These are phyloP conservation scores for Lithophane ornitopus DNA, from an alignment of 2,888 invertebrate species.

Conservation along the genomic window DNA sequence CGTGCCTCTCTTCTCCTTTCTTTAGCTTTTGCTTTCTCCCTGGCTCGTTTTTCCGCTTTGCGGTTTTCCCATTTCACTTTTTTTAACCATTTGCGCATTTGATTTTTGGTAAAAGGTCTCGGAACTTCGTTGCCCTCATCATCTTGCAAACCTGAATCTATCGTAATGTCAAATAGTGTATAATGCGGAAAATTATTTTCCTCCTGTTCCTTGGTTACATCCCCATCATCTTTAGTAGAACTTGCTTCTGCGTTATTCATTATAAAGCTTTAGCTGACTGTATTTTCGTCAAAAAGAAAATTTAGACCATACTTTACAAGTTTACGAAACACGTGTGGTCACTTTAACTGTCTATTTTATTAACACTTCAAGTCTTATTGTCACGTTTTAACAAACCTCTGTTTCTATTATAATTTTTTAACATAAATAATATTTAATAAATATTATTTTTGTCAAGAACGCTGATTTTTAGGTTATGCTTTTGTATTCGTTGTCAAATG, in stretches of 20 bases:
- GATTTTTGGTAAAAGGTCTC: constrained; percentile 91
- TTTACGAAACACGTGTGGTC: constrained; percentile 22
- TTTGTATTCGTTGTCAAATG: constrained; percentile 44
- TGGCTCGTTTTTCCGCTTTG: constrained; percentile 93
- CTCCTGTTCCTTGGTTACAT: constrained; percentile 52
- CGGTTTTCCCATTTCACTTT: constrained; percentile 93
- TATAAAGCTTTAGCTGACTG: constrained; percentile 15
- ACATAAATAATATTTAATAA: background rate
- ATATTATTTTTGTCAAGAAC: background rate
- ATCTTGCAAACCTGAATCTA: constrained; percentile 87
- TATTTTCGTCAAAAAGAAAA: background rate
- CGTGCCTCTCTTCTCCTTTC: constrained; percentile 93
- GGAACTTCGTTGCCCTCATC: constrained; percentile 85
- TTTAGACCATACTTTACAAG: constrained; percentile 12
- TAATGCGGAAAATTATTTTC: constrained; percentile 76
- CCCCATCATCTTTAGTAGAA: constrained; percentile 40
- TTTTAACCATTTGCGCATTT: constrained; percentile 92
- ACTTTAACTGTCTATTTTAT: background rate
- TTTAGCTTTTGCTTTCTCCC: constrained; percentile 93
- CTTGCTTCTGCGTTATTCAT: constrained; percentile 64
- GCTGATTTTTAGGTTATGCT: constrained; percentile 46
- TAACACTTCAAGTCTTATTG: background rate
- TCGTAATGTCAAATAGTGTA: constrained; percentile 83
- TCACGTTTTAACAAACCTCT: background rate
- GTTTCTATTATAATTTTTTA: background rate